Evolutionary conservation across 2,888 invertebrate species (phyloP).

Genomic region (Macrophya alboannulata): DNA sequence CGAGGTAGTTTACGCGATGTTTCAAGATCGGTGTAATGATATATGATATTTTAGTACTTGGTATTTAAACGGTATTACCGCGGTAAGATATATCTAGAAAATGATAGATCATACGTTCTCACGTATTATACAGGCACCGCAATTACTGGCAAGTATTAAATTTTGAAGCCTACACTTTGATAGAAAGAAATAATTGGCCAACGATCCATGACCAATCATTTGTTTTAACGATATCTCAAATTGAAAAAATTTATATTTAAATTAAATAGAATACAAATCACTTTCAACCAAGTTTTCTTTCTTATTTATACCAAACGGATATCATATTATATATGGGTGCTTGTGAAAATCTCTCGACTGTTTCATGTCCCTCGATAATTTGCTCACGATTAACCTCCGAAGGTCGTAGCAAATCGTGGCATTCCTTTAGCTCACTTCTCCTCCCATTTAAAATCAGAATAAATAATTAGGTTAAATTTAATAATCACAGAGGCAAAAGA

Average conservation of each 20-base stretch:
- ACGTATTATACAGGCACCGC: not conserved
- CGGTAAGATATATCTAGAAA: not conserved
- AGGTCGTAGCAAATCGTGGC: slow-evolving; percentile 13
- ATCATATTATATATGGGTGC: not conserved
- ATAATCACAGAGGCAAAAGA: slow-evolving; percentile 33
- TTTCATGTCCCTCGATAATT: not conserved
- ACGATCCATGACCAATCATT: not conserved
- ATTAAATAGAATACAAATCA: too few species aligned
- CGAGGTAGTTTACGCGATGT: not conserved
- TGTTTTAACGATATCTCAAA: not conserved
- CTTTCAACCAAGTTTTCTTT: not conserved
- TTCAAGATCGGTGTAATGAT: slow-evolving; percentile 17
- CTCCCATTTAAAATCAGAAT: slow-evolving; percentile 21
- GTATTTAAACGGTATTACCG: slow-evolving; percentile 47
- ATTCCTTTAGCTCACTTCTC: slow-evolving; percentile 1
- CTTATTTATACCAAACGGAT: not conserved
- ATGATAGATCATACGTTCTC: not conserved
- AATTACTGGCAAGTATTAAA: not conserved
- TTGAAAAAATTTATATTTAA: not conserved
- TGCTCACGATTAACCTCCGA: slow-evolving; percentile 9
- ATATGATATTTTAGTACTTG: slow-evolving; percentile 33
- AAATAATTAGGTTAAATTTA: slow-evolving; percentile 34
- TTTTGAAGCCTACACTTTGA: not conserved
- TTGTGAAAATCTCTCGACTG: not conserved
- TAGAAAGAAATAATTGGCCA: not conserved